These are phyloP conservation scores for Psephotus haematonotus DNA, from an alignment of 2,113 vertebrate species.

Conservation along the genomic window DNA sequence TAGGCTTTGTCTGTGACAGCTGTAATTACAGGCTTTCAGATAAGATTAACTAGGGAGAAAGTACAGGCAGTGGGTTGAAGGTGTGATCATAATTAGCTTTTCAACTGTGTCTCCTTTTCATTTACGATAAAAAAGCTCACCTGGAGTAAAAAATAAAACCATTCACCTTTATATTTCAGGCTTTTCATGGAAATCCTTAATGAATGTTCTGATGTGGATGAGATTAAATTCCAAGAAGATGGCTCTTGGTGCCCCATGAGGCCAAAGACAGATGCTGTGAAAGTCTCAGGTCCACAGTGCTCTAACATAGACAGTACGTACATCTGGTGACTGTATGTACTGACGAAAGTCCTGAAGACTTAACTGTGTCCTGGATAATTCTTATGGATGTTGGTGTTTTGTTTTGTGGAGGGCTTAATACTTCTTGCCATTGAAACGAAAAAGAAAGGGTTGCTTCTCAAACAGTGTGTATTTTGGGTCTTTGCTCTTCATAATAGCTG, in stretches of 20 bases:
- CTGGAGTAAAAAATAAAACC: background rate
- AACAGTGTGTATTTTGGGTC: background rate
- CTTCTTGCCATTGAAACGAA: background rate
- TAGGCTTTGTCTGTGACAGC: background rate
- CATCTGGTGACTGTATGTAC: background rate
- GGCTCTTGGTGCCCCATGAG: slow-evolving; percentile 98
- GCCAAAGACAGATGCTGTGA: slow-evolving; percentile 91
- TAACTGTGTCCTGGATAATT: background rate
- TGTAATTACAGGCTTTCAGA: background rate
- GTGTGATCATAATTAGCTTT: background rate
- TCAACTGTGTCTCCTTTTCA: background rate
- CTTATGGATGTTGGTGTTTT: background rate
- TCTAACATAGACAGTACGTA: slow-evolving; percentile 89
- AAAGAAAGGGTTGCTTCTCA: background rate
- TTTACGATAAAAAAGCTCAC: background rate
- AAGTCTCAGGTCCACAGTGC: slow-evolving; percentile 82
- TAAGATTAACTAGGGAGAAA: background rate
- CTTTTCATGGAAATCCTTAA: slow-evolving; percentile 97
- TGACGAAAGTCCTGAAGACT: background rate
- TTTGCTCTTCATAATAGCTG: background rate
- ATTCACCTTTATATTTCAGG: slow-evolving; percentile 68
- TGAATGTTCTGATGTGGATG: slow-evolving; percentile 94
- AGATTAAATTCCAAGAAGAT: slow-evolving; percentile 97
- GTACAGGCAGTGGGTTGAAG: background rate
- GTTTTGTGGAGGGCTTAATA: background rate